phyloP scores from a whole-genome alignment of 2,888 invertebrate species.

The Spisula subtruncata region DNA sequence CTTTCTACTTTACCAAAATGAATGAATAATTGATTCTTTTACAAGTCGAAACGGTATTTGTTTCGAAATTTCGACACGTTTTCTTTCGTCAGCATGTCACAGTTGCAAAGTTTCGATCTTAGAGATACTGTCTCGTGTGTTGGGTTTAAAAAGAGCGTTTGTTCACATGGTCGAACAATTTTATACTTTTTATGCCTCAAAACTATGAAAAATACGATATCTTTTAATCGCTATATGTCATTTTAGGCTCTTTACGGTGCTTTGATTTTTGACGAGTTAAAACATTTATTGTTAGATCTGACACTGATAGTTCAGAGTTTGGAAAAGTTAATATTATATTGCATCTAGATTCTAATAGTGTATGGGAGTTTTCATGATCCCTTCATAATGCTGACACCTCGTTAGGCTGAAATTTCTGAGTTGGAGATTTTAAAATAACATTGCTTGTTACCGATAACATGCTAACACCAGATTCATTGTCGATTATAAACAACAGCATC shows the following conservation, averaged over 20 bases:
- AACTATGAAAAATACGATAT: conserved; percentile 24
- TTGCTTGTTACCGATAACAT: background rate
- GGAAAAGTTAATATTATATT: conserved; percentile 1
- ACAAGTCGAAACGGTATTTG: background rate
- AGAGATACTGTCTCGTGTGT: background rate
- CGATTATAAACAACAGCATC: background rate
- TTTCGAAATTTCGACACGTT: background rate
- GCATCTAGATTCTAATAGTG: background rate
- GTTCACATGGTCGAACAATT: conserved; percentile 7
- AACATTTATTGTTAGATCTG: conserved; percentile 20
- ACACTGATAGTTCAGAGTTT: background rate
- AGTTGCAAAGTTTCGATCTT: background rate
- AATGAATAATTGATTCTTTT: conserved; percentile 4
- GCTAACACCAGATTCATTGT: background rate
- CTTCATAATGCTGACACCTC: background rate
- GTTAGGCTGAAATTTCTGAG: background rate
- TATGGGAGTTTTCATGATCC: background rate
- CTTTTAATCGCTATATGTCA: conserved; percentile 23
- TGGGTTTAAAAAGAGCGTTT: background rate
- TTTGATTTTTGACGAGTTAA: conserved; percentile 24
- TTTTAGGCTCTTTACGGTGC: background rate
- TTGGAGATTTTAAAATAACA: background rate
- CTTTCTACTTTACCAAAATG: background rate
- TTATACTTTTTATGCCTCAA: background rate
- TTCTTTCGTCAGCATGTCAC: background rate